Conservation (phyloP, 2,888 invertebrate genomes). For the Ecliptopera silaceata region DNA sequence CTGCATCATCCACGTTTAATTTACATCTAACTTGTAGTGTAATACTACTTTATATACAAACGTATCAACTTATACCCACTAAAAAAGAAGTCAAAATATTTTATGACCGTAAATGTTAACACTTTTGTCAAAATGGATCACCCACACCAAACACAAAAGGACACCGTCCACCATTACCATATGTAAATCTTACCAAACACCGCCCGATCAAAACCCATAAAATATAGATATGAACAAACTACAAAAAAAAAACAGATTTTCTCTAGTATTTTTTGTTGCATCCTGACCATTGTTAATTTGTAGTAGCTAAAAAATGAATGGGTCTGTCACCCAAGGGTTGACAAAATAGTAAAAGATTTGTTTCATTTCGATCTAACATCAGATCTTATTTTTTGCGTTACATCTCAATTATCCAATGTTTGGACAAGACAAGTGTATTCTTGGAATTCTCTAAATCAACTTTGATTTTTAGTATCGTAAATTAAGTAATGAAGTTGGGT, state of each 20-base stretch:
- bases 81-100: conserved; percentile 81
- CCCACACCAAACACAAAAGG: conserved; percentile 69
- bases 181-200: conserved; percentile 69
- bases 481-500: conserved; percentile 37
- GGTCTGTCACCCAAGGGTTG: conserved; percentile 65
- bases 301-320: conserved; percentile 74
- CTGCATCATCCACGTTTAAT: no score
- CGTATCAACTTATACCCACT: conserved; percentile 58
- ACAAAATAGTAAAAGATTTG: conserved; percentile 75
- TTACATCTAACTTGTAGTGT: not conserved
- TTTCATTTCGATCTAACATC: conserved; percentile 72
- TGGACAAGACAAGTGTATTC: conserved; percentile 34
- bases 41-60: conserved; percentile 31
- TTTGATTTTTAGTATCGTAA: conserved; percentile 33
- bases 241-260: conserved; percentile 63
- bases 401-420: conserved; percentile 56
- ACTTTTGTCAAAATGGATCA: conserved; percentile 77
- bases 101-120: conserved; percentile 77
- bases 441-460: conserved; percentile 39
- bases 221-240: conserved; percentile 77
- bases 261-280: conserved; percentile 63
- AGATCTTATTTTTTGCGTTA: conserved; percentile 67
- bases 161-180: no score
- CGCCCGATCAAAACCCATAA: conserved; percentile 65
- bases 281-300: conserved; percentile 78